These are phyloP conservation scores for Pseudomyrmex concolor DNA, from an alignment of 1,140 invertebrate genomes.

Conservation along the genomic window DNA sequence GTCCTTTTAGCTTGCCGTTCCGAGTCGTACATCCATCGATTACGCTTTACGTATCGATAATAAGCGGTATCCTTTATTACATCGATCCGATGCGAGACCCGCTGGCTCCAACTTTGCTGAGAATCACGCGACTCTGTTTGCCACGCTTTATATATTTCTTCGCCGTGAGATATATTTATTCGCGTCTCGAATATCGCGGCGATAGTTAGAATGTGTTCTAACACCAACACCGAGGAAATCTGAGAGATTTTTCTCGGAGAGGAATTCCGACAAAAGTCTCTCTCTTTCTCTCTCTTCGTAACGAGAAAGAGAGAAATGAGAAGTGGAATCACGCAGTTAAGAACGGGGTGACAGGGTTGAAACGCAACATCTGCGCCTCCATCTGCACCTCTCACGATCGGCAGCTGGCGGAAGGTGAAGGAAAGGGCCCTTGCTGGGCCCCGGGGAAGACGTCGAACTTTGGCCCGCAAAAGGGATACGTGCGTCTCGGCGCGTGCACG, in stretches of 20 bases:
- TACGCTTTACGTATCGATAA: conserved; percentile 37
- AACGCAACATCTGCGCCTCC: conserved; percentile 75
- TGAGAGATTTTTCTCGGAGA: no score
- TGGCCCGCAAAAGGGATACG: conserved; percentile 63
- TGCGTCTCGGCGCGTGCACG: conserved; percentile 61
- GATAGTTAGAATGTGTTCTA: background rate
- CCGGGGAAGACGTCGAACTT: conserved; percentile 72
- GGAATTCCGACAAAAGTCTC: no score
- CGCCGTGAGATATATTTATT: no score
- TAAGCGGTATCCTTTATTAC: conserved; percentile 37
- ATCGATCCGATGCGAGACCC: background rate
- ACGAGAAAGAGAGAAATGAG: background rate
- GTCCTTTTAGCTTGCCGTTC: conserved; percentile 66
- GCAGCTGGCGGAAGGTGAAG: conserved; percentile 74
- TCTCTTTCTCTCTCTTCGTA: no score
- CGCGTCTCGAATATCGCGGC: no score
- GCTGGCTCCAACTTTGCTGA: background rate
- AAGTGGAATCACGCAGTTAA: conserved; percentile 47
- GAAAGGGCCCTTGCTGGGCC: conserved; percentile 66
- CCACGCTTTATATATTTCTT: no score
- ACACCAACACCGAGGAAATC: background rate
- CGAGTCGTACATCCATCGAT: conserved; percentile 58
- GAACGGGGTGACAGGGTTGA: conserved; percentile 65
- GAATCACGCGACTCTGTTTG: background rate
- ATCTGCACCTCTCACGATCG: conserved; percentile 76